Conservation (phyloP, 2,797 vertebrate genomes). For the Furcifer pardalis region DNA sequence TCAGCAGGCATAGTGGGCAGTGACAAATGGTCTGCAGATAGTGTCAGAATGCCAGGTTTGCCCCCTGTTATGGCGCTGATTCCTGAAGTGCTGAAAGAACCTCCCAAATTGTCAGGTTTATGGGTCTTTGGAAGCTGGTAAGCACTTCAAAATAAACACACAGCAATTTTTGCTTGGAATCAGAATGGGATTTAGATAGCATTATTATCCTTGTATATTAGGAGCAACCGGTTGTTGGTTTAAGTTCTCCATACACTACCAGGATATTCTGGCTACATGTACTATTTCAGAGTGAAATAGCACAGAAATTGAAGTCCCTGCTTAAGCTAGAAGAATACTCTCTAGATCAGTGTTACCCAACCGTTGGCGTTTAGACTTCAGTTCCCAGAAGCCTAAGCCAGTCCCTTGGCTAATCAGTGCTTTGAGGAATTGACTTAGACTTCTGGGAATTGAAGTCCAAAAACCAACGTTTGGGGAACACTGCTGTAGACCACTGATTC, state of each 20-base stretch:
- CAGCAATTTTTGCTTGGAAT: not conserved
- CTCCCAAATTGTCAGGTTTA: not conserved
- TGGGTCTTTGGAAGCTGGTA: not conserved
- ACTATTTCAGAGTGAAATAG: not conserved
- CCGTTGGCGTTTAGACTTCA: too few species aligned
- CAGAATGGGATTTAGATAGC: not conserved
- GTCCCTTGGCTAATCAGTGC: too few species aligned
- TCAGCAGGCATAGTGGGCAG: too few species aligned
- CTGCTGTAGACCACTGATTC: too few species aligned
- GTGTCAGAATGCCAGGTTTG: not conserved
- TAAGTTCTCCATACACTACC: too few species aligned
- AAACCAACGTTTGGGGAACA: too few species aligned
- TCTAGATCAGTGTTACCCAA: too few species aligned
- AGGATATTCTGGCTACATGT: not conserved
- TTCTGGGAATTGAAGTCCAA: too few species aligned
- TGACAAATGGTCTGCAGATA: not conserved
- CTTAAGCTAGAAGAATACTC: not conserved
- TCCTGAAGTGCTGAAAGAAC: not conserved
- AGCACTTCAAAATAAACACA: not conserved
- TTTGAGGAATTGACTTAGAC: too few species aligned
- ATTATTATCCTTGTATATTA: not conserved
- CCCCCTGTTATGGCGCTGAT: not conserved
- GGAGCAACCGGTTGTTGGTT: not conserved
- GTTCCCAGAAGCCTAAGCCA: too few species aligned
- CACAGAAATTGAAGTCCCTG: not conserved